A percentile compares a stretch with the other conserved stretches of the same genome.
Evolutionary conservation across 2,113 vertebrate species (phyloP).

Genomic region (Monopterus albus): DNA sequence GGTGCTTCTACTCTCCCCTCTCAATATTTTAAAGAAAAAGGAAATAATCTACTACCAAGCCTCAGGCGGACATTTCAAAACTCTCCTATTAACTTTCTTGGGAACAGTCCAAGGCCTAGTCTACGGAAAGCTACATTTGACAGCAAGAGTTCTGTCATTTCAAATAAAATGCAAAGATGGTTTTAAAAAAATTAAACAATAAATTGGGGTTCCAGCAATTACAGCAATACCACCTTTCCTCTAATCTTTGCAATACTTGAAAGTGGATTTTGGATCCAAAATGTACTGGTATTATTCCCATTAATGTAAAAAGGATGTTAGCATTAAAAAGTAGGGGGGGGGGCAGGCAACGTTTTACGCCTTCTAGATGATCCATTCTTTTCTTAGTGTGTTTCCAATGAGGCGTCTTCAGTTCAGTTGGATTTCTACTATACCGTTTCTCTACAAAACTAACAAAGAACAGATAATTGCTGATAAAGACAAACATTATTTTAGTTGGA

Average conservation of each 20-base stretch:
- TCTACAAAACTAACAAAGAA: no score
- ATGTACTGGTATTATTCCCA: background rate
- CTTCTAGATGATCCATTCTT: no score
- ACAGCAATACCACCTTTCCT: background rate
- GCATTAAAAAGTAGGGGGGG: no score
- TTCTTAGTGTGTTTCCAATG: no score
- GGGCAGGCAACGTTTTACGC: no score
- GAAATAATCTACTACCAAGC: slow-evolving; percentile 5
- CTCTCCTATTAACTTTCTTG: background rate
- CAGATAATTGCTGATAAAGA: no score
- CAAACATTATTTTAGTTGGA: background rate
- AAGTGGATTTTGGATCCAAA: background rate
- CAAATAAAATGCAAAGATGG: background rate
- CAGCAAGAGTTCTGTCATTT: background rate
- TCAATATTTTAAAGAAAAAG: slow-evolving; percentile 16
- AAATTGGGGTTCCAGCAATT: no score
- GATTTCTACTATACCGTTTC: background rate
- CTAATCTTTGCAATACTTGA: background rate
- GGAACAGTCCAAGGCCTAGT: background rate
- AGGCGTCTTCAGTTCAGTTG: background rate
- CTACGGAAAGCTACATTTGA: no score
- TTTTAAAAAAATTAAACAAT: no score
- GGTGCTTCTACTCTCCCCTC: slow-evolving; percentile 13
- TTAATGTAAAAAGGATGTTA: slow-evolving; percentile 22
- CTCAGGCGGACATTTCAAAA: slow-evolving; percentile 39